Evolutionary conservation across 1,140 invertebrate species (phyloP), one percentile per base, ranked within the genome.

Genomic region (Bombus sylvicola): DNA sequence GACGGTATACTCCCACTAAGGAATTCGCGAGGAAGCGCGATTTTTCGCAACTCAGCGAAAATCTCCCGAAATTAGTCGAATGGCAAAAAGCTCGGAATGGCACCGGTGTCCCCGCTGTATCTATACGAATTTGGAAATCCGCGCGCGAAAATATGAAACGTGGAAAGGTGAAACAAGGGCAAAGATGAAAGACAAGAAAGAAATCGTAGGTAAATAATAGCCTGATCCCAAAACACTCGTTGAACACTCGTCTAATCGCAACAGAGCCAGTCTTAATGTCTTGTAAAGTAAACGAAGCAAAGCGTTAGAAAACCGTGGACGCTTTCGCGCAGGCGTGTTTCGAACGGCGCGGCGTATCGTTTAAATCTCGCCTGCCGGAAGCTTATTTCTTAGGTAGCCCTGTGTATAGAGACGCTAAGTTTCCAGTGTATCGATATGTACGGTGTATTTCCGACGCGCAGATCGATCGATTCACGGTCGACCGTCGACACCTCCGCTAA

Each of bases 341-440:
- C 85, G 57, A 37, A 37, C 22, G 34, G 10, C 22, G 76, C 71
- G 86, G 53, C 69, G 74, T 78, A 59, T 66, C 81, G 69, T 87
- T 88, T 76, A 74, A 83, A 89, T 88, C 81, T 83, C 83, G 75
- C 86, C 68, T 69, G 77, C 72, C 83, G 87, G 69, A 81, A 86
- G 83, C 87, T 89, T 86, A 62, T 89, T 82, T 89, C 84, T 86
- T 89, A 89, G 81, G 75, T 85, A 85, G 77, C 41, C 62, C 39
- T 34, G 47, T 31, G 47, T 59, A 43, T 4, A 53, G 73, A 77
- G 31, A 78, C 39, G 59, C 59, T 37, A 53, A 53, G 41, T 59
- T 69, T 57, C 82, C 64, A 59, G 9, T 64, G 22, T 74, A 77
- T 66, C 71, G 72, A 78, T n/a, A 69, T 57, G 64, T 43, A 69